Evolutionary conservation across 2,888 invertebrate genomes (phyloP).

Genomic region (Furcula furcula): DNA sequence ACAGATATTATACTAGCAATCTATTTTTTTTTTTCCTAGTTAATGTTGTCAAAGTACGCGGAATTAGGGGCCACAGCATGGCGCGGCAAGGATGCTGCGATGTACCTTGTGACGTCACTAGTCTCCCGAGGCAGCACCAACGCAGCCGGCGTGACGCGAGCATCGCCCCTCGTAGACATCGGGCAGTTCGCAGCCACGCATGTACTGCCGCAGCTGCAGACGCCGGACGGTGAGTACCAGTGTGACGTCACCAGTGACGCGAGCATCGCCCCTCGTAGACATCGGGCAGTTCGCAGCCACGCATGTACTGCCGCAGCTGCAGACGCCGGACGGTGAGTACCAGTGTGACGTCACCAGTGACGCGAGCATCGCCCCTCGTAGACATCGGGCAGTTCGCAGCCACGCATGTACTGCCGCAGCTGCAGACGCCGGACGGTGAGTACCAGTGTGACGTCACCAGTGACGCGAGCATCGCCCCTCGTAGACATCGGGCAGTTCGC

Average conservation of each 20-base stretch:
- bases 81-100: conserved; percentile 97
- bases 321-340: no score
- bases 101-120: conserved; percentile 97
- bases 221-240: conserved; percentile 81
- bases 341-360: conserved; percentile 63
- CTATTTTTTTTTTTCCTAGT: conserved; percentile 49
- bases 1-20: no score
- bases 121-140: conserved; percentile 94
- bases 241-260: conserved; percentile 8
- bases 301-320: not conserved
- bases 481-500: no score
- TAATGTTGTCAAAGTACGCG: conserved; percentile 89
- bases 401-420: no score
- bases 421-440: no score
- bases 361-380: no score
- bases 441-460: no score
- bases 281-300: not conserved
- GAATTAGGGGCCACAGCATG: conserved; percentile 90
- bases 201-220: conserved; percentile 92
- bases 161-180: conserved; percentile 94
- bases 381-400: no score
- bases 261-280: not conserved
- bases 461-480: no score
- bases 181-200: conserved; percentile 94
- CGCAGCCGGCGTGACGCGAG: conserved; percentile 95